Percentiles rank a stretch among this genome's conserved stretches.
Evolutionary conservation across 2,888 invertebrate genomes (phyloP).

Genomic region (Lithosia quadra): DNA sequence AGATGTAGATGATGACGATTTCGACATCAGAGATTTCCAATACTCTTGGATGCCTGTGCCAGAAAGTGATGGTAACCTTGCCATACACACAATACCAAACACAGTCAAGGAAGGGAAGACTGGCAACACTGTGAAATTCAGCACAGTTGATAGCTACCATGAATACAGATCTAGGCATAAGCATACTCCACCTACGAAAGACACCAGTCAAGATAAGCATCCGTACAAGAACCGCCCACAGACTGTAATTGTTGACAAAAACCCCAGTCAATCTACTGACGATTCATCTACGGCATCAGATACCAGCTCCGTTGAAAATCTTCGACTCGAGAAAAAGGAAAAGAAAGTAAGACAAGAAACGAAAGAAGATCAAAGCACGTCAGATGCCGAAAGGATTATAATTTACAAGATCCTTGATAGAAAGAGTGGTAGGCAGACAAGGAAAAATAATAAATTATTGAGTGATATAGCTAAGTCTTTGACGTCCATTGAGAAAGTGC

Average conservation of each 20-base stretch:
- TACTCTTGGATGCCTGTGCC: slow-evolving; percentile 84
- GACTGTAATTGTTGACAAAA: slow-evolving; percentile 60
- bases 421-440: slow-evolving; percentile 59
- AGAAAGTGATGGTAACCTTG: slow-evolving; percentile 73
- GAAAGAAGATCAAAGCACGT: slow-evolving; percentile 52
- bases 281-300: slow-evolving; percentile 63
- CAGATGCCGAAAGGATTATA: slow-evolving; percentile 77
- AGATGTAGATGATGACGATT: slow-evolving; percentile 48
- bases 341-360: slow-evolving; percentile 37
- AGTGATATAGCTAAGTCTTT: slow-evolving; percentile 63
- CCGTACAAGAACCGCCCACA: slow-evolving; percentile 58
- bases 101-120: slow-evolving; percentile 61
- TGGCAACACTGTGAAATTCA: slow-evolving; percentile 76
- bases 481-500: slow-evolving; percentile 48
- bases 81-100: slow-evolving; percentile 76
- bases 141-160: slow-evolving; percentile 77
- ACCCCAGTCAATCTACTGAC: slow-evolving; percentile 54
- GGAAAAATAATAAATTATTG: slow-evolving; percentile 56
- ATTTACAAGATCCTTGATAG: slow-evolving; percentile 78
- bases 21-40: slow-evolving; percentile 64
- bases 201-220: slow-evolving; percentile 50
- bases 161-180: slow-evolving; percentile 81
- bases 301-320: slow-evolving; percentile 65
- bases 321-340: slow-evolving; percentile 46
- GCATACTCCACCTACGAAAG: slow-evolving; percentile 82